Evolutionary conservation across 2,888 invertebrate genomes (phyloP).

Genomic region (Eledone cirrhosa): DNA sequence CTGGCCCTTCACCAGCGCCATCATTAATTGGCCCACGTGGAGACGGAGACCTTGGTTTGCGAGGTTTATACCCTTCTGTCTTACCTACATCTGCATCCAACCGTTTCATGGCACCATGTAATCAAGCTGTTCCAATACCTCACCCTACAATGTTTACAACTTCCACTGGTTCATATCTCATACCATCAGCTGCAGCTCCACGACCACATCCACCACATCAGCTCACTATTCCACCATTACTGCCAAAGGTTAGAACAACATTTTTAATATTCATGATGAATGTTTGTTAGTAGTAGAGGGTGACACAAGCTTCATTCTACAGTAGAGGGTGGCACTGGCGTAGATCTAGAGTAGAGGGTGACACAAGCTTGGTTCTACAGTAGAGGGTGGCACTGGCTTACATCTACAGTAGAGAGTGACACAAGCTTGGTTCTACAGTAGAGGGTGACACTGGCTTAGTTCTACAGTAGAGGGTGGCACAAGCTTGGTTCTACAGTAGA

Average conservation of each 20-base stretch:
- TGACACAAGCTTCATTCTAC: too few relatives aligned
- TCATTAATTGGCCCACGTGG: not conserved
- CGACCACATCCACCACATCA: not conserved
- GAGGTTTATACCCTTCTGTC: not conserved
- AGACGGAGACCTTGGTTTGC: not conserved
- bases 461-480: too few relatives aligned
- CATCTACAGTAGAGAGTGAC: too few relatives aligned
- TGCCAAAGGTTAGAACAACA: conserved; percentile 15
- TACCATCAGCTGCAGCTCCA: not conserved
- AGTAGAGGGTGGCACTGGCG: too few relatives aligned
- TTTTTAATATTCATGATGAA: too few relatives aligned
- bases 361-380: too few relatives aligned
- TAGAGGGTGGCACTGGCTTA: too few relatives aligned
- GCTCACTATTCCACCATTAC: not conserved
- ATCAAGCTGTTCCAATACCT: not conserved
- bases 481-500: too few relatives aligned
- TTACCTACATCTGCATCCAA: not conserved
- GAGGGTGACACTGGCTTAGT: too few relatives aligned
- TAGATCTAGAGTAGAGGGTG: too few relatives aligned
- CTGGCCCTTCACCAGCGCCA: conserved; percentile 12
- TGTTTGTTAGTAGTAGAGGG: too few relatives aligned
- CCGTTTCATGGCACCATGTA: not conserved
- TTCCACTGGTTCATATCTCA: not conserved
- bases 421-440: too few relatives aligned
- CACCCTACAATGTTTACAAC: not conserved